These are phyloP conservation scores for Anastatus disparis DNA, from an alignment of 1,140 invertebrate species.

Conservation along the genomic window DNA sequence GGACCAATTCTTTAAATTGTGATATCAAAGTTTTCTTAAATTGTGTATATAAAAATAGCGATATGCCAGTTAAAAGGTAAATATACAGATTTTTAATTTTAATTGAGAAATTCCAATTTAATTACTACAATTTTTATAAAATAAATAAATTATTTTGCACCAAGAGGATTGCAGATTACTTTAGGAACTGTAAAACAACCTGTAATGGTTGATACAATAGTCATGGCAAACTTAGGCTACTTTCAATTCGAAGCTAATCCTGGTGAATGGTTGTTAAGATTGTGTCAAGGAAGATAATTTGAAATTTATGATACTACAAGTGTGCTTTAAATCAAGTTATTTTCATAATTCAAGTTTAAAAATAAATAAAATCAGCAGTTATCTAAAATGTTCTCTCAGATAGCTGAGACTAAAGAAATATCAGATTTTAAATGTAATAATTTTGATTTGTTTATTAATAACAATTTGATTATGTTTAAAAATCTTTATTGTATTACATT, in stretches of 20 bases:
- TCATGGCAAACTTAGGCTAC: slow-evolving; percentile 99
- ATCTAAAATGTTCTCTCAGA: slow-evolving; percentile 93
- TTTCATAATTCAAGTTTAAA: background rate
- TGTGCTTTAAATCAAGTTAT: slow-evolving; percentile 51
- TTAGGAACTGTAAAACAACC: slow-evolving; percentile 86
- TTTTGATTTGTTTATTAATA: too few species aligned
- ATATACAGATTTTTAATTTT: slow-evolving; percentile 23
- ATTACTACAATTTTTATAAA: background rate
- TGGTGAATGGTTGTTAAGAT: slow-evolving; percentile 89
- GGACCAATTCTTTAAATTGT: slow-evolving; percentile 91
- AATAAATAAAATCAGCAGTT: too few species aligned
- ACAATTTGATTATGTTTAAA: too few species aligned
- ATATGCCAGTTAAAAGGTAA: slow-evolving; percentile 97
- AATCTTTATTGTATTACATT: too few species aligned
- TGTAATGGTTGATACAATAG: slow-evolving; percentile 93
- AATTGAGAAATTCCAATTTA: too few species aligned
- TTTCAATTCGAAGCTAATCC: slow-evolving; percentile 98
- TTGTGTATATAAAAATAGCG: slow-evolving; percentile 94
- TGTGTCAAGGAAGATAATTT: slow-evolving; percentile 90
- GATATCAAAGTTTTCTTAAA: slow-evolving; percentile 92
- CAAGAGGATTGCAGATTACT: slow-evolving; percentile 94
- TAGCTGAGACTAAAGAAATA: slow-evolving; percentile 78
- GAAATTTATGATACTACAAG: slow-evolving; percentile 92
- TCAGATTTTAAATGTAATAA: slow-evolving; percentile 72
- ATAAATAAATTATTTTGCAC: slow-evolving; percentile 70